Percentiles rank a stretch among this genome's conserved stretches.
Conservation (phyloP, 2,797 vertebrate genomes). For the Synanceia verrucosa region DNA sequence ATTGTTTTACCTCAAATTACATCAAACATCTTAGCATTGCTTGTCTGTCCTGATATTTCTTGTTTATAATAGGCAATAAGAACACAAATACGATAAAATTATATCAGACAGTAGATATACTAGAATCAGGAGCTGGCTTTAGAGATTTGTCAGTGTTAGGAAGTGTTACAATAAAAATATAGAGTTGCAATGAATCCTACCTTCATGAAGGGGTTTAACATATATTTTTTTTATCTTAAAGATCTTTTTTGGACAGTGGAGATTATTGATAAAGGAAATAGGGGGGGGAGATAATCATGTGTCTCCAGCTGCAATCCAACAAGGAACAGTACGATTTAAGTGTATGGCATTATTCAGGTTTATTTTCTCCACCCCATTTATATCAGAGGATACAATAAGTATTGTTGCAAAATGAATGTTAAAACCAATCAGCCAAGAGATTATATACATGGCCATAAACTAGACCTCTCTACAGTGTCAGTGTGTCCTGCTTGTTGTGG, state of each 20-base stretch:
- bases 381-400: not conserved
- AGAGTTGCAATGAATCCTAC: no score
- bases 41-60: no score
- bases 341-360: not conserved
- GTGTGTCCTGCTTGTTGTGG: not conserved
- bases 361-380: not conserved
- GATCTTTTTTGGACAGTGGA: not conserved
- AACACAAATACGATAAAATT: no score
- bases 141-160: no score
- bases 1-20: no score
- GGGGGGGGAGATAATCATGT: not conserved
- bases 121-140: no score
- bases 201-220: no score
- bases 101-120: no score
- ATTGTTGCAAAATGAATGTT: not conserved
- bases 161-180: no score
- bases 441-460: not conserved
- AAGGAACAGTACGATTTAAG: not conserved
- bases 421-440: not conserved
- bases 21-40: no score
- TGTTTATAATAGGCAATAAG: no score
- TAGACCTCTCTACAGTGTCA: not conserved
- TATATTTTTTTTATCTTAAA: no score
- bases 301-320: not conserved
- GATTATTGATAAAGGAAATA: not conserved